Percentiles rank a stretch among this genome's conserved stretches.
These are phyloP conservation scores for Pteronura brasiliensis DNA, from an alignment of 2,113 vertebrate genomes.

Conservation along the genomic window DNA sequence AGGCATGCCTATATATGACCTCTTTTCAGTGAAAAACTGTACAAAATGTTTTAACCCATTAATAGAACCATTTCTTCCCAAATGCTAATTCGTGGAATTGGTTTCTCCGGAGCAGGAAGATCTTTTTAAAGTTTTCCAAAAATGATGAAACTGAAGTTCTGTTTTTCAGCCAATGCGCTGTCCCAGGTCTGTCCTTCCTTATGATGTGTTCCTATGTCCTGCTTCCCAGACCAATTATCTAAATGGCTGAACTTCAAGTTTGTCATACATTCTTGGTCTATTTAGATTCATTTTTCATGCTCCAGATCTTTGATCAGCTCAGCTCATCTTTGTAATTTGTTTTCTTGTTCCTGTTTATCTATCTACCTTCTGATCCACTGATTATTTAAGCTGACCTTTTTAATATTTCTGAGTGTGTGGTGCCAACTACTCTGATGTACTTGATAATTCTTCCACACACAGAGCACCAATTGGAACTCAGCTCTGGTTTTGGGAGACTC, in stretches of 20 bases:
- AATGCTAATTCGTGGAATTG: not conserved
- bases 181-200: not conserved
- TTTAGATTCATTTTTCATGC: not conserved
- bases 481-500: not conserved
- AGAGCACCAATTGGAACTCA: not conserved
- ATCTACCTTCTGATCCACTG: not conserved
- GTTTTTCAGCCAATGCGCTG: not conserved
- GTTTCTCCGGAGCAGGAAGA: not conserved
- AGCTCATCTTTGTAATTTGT: not conserved
- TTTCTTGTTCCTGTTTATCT: not conserved
- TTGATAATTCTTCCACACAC: not conserved
- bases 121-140: not conserved
- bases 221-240: not conserved
- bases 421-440: not conserved
- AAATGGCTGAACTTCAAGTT: not conserved
- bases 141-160: not conserved
- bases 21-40: constrained; percentile 5
- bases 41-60: not conserved
- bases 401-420: not conserved
- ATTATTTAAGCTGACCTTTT: not conserved
- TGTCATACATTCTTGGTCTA: not conserved
- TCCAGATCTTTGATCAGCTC: not conserved
- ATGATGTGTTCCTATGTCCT: not conserved
- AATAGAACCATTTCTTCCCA: not conserved
- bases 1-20: not conserved